These are phyloP conservation scores for Cinclus mexicanus DNA, from an alignment of 2,113 vertebrate genomes.

Conservation along the genomic window DNA sequence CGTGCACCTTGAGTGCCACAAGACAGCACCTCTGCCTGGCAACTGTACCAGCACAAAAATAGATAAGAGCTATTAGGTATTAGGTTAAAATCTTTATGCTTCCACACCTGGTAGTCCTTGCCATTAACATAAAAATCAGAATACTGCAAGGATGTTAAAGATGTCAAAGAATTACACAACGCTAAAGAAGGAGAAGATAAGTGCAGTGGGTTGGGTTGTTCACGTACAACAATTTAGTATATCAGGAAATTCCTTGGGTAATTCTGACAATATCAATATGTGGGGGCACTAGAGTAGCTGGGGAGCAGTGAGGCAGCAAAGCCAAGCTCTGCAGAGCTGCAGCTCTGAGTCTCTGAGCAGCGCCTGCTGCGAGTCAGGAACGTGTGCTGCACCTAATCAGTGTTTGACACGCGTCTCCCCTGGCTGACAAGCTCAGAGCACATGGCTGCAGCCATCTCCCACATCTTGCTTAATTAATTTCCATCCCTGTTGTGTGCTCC, in stretches of 20 bases:
- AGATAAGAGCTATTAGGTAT: neutral
- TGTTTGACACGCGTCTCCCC: constrained; percentile 15
- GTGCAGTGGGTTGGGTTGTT: fast-evolving
- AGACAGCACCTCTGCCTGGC: neutral
- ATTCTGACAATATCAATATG: fast-evolving
- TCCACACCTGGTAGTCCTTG: neutral
- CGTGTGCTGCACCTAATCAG: neutral
- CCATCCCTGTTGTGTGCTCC: neutral
- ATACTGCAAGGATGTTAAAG: neutral
- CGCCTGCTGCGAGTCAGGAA: neutral
- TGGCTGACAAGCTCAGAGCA: constrained; percentile 13
- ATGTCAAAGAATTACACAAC: fast-evolving
- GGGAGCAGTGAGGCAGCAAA: neutral
- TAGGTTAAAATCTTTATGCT: neutral
- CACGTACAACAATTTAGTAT: fast-evolving
- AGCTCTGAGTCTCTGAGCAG: neutral
- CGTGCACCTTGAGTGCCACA: neutral
- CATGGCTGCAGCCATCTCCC: constrained; percentile 28
- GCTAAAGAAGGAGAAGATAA: neutral
- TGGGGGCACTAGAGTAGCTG: neutral
- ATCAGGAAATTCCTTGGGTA: neutral
- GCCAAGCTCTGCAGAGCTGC: neutral
- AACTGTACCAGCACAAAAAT: neutral
- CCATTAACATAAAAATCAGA: neutral
- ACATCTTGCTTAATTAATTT: constrained; percentile 41